phyloP scores from a whole-genome alignment of 2,113 vertebrate species.

The Oxyruncus cristatus region DNA sequence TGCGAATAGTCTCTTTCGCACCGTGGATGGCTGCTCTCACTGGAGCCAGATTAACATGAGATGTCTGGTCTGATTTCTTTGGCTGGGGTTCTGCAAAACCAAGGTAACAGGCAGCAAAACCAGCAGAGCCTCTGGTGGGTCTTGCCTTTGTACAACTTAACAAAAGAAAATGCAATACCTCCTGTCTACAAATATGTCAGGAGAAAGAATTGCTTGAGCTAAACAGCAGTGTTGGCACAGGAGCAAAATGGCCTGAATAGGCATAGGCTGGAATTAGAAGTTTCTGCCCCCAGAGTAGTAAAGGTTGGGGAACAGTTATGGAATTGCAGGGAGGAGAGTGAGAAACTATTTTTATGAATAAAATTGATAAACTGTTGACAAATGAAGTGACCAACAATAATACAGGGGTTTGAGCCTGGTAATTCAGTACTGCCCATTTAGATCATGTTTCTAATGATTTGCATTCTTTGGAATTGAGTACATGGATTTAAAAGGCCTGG shows the following conservation, averaged over 20 bases:
- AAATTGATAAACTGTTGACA: not conserved
- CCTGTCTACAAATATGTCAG: not conserved
- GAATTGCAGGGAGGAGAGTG: not conserved
- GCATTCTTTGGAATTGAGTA: not conserved
- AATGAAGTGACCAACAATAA: not conserved
- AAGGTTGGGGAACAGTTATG: not conserved
- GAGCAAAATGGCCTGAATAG: not conserved
- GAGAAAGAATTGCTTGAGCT: not conserved
- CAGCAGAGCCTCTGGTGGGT: not conserved
- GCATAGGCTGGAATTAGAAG: not conserved
- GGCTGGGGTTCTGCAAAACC: not conserved
- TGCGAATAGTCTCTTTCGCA: not conserved
- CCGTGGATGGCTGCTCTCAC: not conserved
- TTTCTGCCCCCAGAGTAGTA: not conserved
- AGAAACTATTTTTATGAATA: not conserved
- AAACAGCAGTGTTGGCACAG: not conserved
- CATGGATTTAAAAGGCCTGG: not conserved
- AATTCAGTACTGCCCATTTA: not conserved
- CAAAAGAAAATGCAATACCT: not conserved
- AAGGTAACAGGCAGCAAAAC: not conserved
- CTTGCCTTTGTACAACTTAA: not conserved
- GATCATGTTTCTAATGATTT: not conserved
- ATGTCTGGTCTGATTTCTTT: not conserved
- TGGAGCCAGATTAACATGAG: fast-evolving
- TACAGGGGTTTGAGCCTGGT: not conserved